phyloP scores from a whole-genome alignment of 2,888 invertebrate genomes.

The Stenchaetothrips biformis region DNA sequence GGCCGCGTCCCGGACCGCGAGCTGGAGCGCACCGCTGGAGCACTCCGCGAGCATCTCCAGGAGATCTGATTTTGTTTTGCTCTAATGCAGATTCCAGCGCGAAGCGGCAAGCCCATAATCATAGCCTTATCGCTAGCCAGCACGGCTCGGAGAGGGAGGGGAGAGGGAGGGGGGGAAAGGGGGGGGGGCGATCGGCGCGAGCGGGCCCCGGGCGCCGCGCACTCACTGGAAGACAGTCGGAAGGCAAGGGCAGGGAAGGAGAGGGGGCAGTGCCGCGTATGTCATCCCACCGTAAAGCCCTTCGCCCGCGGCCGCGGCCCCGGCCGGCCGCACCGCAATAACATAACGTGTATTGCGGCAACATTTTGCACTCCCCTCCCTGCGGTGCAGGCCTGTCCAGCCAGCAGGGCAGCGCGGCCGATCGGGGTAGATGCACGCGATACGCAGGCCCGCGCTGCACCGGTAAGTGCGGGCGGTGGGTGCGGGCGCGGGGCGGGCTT shows the following conservation, averaged over 20 bases:
- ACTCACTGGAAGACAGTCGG: neutral
- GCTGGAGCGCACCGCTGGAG: neutral
- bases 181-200: neutral
- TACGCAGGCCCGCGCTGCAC: too few species aligned
- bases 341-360: too few species aligned
- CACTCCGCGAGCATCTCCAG: neutral
- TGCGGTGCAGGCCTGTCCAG: too few species aligned
- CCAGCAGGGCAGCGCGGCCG: too few species aligned
- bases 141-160: neutral
- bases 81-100: conserved; percentile 14
- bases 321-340: too few species aligned
- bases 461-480: too few species aligned
- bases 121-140: conserved; percentile 9
- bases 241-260: neutral
- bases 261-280: too few species aligned
- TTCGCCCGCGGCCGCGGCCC: too few species aligned
- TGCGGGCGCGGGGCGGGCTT: too few species aligned
- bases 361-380: too few species aligned
- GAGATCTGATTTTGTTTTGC: conserved; percentile 7
- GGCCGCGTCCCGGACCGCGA: neutral
- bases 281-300: too few species aligned
- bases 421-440: too few species aligned
- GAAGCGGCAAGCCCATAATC: conserved; percentile 8
- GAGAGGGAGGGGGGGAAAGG: neutral
- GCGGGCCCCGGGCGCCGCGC: neutral